Evolutionary conservation across 2,888 invertebrate genomes (phyloP).

Genomic region (Tetragnatha montana): DNA sequence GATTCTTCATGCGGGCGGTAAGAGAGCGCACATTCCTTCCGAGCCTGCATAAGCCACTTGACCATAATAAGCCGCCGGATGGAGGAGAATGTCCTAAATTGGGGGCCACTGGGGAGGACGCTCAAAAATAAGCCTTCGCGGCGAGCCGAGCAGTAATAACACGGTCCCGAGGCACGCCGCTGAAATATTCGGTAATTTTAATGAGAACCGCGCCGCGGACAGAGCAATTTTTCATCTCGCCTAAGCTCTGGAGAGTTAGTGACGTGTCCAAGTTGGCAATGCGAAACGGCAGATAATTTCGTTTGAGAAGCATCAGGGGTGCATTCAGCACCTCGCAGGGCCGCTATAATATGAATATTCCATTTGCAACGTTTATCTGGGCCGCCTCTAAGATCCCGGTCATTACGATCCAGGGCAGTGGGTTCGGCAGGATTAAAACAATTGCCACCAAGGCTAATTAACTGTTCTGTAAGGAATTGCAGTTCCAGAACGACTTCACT

Average conservation of each 20-base stretch:
- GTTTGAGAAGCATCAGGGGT: constrained; percentile 16
- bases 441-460: constrained; percentile 66
- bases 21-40: too few species aligned
- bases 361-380: constrained; percentile 39
- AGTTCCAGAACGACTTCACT: constrained; percentile 53
- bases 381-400: constrained; percentile 18
- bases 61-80: too few species aligned
- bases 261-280: constrained; percentile 13
- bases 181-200: not conserved
- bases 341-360: constrained; percentile 39
- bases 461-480: constrained; percentile 52
- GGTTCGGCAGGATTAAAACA: constrained; percentile 59
- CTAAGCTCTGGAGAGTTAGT: constrained; percentile 9
- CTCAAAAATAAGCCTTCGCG: not conserved
- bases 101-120: not conserved
- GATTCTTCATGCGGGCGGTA: too few species aligned
- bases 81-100: too few species aligned
- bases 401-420: constrained; percentile 45
- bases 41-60: too few species aligned
- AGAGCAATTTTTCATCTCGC: constrained; percentile 10
- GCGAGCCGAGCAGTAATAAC: not conserved
- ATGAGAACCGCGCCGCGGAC: not conserved
- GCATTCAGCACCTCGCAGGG: not conserved
- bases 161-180: not conserved
- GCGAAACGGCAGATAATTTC: constrained; percentile 34